Evolutionary conservation across 2,113 vertebrate species (phyloP).

Genomic region (Mola mola): DNA sequence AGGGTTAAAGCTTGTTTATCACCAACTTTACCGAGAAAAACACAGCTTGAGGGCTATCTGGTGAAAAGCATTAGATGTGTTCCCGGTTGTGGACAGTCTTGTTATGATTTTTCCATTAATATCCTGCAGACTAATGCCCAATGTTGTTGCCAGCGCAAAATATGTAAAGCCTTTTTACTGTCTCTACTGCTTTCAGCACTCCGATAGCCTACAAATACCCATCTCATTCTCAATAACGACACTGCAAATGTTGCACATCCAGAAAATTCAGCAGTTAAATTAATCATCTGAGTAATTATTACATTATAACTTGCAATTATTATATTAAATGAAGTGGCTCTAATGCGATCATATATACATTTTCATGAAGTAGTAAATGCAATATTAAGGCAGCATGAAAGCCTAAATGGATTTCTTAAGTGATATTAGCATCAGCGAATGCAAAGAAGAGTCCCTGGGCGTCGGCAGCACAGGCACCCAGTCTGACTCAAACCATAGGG

Average conservation of each 20-base stretch:
- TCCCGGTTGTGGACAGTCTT: slow-evolving; percentile 10
- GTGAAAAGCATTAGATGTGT: slow-evolving; percentile 15
- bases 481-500: slow-evolving; percentile 48
- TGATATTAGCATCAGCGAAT: slow-evolving; percentile 42
- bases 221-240: neutral
- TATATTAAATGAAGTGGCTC: slow-evolving; percentile 28
- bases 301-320: slow-evolving; percentile 26
- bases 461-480: slow-evolving; percentile 26
- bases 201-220: slow-evolving; percentile 1
- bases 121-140: slow-evolving; percentile 31
- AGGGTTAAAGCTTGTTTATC: slow-evolving; percentile 21
- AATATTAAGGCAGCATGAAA: slow-evolving; percentile 14
- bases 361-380: slow-evolving; percentile 29
- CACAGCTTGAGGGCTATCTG: neutral
- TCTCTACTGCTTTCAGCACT: slow-evolving; percentile 5
- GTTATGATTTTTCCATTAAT: slow-evolving; percentile 43
- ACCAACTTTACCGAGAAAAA: slow-evolving; percentile 2
- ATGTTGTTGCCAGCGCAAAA: slow-evolving; percentile 21
- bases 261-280: slow-evolving; percentile 23
- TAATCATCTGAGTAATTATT: too few relatives aligned
- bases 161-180: slow-evolving; percentile 13
- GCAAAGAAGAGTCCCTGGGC: slow-evolving; percentile 32
- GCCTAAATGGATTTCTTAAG: slow-evolving; percentile 21
- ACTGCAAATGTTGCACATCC: slow-evolving; percentile 16
- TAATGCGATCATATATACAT: slow-evolving; percentile 19